phyloP scores from a whole-genome alignment of 1,140 invertebrate species.

The Dendrolimus kikuchii region DNA sequence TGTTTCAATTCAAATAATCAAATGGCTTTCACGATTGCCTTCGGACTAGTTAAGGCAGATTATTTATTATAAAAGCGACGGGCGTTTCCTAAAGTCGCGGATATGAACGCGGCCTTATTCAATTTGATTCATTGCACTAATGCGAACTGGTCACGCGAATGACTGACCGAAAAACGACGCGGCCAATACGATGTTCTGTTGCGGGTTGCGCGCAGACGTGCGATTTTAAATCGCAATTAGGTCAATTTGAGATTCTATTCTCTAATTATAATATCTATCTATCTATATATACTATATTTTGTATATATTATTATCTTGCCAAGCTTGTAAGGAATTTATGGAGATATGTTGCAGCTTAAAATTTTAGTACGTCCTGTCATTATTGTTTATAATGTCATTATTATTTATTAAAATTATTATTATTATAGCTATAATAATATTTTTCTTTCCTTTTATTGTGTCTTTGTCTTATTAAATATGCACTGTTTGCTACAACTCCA shows the following conservation, averaged over 20 bases:
- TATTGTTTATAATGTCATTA: too few relatives aligned
- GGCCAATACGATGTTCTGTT: conserved; percentile 11
- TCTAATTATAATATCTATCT: too few relatives aligned
- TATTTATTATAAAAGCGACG: conserved; percentile 38
- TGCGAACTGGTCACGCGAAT: conserved; percentile 39
- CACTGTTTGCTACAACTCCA: too few relatives aligned
- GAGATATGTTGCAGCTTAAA: too few relatives aligned
- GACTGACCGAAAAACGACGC: conserved; percentile 30
- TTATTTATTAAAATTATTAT: too few relatives aligned
- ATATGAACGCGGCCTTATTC: conserved; percentile 34
- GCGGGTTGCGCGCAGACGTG: conserved; percentile 8
- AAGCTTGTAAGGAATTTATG: too few relatives aligned
- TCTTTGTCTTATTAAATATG: too few relatives aligned
- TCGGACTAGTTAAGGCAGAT: conserved; percentile 21
- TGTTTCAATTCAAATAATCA: background rate
- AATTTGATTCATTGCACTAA: conserved; percentile 49
- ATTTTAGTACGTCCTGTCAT: too few relatives aligned
- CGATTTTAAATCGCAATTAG: conserved; percentile 12
- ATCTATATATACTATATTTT: too few relatives aligned
- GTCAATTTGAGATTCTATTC: background rate
- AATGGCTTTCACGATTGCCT: conserved; percentile 2
- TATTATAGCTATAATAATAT: too few relatives aligned
- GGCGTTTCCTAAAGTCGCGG: conserved; percentile 24
- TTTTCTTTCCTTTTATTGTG: too few relatives aligned
- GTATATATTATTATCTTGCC: too few relatives aligned